Evolutionary conservation across 2,888 invertebrate genomes (phyloP), one percentile per base, ranked within the genome.

Genomic region (Calliscelio sp.): DNA sequence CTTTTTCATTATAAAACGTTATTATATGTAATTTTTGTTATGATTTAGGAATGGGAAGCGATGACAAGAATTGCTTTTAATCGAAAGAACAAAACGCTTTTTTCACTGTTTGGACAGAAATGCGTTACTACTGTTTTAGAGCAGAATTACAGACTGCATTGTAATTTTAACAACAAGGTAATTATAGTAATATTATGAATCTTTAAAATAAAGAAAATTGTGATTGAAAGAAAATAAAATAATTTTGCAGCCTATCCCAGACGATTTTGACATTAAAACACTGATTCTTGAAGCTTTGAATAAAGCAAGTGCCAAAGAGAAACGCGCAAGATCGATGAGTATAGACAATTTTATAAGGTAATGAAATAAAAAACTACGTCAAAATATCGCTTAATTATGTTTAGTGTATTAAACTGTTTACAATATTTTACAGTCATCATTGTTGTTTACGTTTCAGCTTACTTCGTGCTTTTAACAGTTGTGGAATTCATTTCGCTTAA

Each of bases 51-150:
- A 51, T 99, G 99, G 99, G 99, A 99, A 94, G 99, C 99, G 8
- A 94, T 99, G 38, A 97, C 99, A 0, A 95, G 99, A 89, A 97
- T 99, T 90, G 97, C 97, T 32, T 99, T 99, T 94, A 95, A 97
- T 0, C 95, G 99, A 79, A 99, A 99, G 94, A 99, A 99, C 93
- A 99, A 99, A 95, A 99, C 99, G 2, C 94, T 99, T 28, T 95
- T 96, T 25, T 97, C 99, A 41, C 95, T 96, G 53, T 99, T 99
- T 92, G 97, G 97, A 93, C 97, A 97, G 59, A 81, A 81, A 89
- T 95, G 96, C 14, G 97, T 98, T 0, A 92, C 97, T 86, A 96
- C 97, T 80, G 95, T 97, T 88, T 93, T 99, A 79, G 97, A 98
- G 87, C 98, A 97, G 91, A 99, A 99, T 94, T 99, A 98, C 92